A percentile compares a stretch with the other conserved stretches of the same genome.
Conservation (phyloP, 2,113 vertebrate species). For the Melanerpes formicivorus region DNA sequence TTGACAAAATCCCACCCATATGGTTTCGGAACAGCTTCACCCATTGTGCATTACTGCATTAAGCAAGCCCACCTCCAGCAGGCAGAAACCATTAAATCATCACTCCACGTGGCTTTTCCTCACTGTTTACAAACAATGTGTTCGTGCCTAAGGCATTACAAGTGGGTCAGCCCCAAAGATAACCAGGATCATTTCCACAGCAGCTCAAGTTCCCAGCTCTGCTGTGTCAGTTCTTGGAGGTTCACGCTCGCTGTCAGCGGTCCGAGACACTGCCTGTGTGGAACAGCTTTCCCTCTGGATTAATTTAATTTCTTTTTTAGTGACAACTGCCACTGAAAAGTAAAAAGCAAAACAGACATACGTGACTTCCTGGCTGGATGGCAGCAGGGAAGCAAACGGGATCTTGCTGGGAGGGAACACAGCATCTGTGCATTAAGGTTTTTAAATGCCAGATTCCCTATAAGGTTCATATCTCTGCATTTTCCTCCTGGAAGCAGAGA, state of each 20-base stretch:
- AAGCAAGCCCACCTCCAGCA: not conserved
- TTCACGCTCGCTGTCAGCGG: not conserved
- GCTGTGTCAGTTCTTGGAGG: not conserved
- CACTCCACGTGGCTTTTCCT: not conserved
- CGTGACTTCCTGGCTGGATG: not conserved
- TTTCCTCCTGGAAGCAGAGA: not conserved
- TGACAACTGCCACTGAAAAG: not conserved
- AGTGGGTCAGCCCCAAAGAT: not conserved
- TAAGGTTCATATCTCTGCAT: not conserved
- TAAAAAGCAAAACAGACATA: not conserved
- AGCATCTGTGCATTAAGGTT: not conserved
- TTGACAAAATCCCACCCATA: conserved; percentile 51
- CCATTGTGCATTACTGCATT: conserved; percentile 11
- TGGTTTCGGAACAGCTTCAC: conserved; percentile 10
- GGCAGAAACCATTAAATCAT: conserved; percentile 34
- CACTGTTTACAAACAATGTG: conserved; percentile 30
- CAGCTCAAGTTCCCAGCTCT: not conserved
- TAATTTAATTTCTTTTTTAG: conserved; percentile 6
- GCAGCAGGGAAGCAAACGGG: not conserved
- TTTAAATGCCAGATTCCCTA: not conserved
- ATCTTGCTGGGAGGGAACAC: not conserved
- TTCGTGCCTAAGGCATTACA: not conserved
- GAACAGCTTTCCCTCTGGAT: not conserved
- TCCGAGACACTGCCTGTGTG: not conserved
- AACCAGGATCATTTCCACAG: not conserved